phyloP scores from a whole-genome alignment of 2,888 invertebrate genomes.

The Bellardia pandia region DNA sequence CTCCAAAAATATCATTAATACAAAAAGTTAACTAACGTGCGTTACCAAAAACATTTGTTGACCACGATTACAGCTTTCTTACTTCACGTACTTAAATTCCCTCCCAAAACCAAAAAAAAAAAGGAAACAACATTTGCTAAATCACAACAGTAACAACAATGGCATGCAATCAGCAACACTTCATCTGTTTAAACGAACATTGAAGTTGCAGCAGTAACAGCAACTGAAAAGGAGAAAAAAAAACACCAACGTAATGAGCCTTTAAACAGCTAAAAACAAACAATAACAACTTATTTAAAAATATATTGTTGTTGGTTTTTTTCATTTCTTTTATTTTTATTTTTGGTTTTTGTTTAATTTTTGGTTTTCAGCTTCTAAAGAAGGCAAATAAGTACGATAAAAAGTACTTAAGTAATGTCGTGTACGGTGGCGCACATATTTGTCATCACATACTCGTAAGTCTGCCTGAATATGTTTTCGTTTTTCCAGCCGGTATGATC shows the following conservation, averaged over 20 bases:
- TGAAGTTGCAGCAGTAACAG: conserved; percentile 32
- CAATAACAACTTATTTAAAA: conserved; percentile 74
- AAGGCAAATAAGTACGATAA: conserved; percentile 70
- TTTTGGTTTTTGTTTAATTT: conserved; percentile 14
- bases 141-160: conserved; percentile 74
- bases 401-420: conserved; percentile 69
- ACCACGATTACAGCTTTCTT: conserved; percentile 63
- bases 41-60: conserved; percentile 62
- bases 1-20: conserved; percentile 56
- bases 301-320: conserved; percentile 59
- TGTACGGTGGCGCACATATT: conserved; percentile 74
- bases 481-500: conserved; percentile 27
- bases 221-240: conserved; percentile 20
- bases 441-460: conserved; percentile 70
- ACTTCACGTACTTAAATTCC: conserved; percentile 42
- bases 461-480: conserved; percentile 36
- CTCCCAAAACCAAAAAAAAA: conserved; percentile 19
- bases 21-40: conserved; percentile 63
- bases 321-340: conserved; percentile 7
- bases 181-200: conserved; percentile 76
- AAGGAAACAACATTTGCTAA: conserved; percentile 32
- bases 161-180: conserved; percentile 83
- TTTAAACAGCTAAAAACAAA: conserved; percentile 73
- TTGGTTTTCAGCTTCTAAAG: conserved; percentile 63
- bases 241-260: conserved; percentile 65